Evolutionary conservation across 1,140 invertebrate species (phyloP), one percentile per base, ranked within the genome.

Genomic region (Solenopsis fugax): DNA sequence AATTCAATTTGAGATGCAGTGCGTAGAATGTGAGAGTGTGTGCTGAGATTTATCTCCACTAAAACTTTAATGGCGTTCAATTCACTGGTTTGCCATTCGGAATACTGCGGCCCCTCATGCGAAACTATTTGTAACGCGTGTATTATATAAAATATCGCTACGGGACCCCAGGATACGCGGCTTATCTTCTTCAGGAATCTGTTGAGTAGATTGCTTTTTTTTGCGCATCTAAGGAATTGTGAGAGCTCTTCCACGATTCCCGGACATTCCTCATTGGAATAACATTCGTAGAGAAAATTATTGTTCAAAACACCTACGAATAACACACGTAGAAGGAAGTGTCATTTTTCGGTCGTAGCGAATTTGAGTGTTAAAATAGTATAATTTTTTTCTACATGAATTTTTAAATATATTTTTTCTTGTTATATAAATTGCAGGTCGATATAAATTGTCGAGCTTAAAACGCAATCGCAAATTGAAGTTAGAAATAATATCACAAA

Each of bases 131-230:
- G 84, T 52, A 95, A 85, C 24, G 89, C 77, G 29, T 89, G 67
- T n/a, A 88, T 87, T 13, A 94, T 50, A 76, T 94, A 94, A 88
- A 92, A 95, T 56, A 95, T 87, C 0, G 95, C 82, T 54, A 95
- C 88, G 16, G 94, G 93, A 10, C 92, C 91, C 95, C 95, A 95
- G 12, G 77, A 75, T 69, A 93, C 54, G 62, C 77, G 16, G 6
- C 48, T 81, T 24, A 94, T 67, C 18, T 76, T 13, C 29, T 48
- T 37, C 18, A 94, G 56, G 60, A 94, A 91, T 77, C 41, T 87
- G 18, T 88, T 87, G 58, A 88, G 18, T 60, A 52, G n/a, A 71
- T 82, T n/a, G n/a, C 77, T 45, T 60, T 87, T 45, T 69, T 85
- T 86, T 6, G 54, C 77, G 58, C 24, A 52, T 37, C 60, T 34